Evolutionary conservation across 2,113 vertebrate genomes (phyloP), one percentile per base, ranked within the genome.

Genomic region (Monarcha castaneiventris): DNA sequence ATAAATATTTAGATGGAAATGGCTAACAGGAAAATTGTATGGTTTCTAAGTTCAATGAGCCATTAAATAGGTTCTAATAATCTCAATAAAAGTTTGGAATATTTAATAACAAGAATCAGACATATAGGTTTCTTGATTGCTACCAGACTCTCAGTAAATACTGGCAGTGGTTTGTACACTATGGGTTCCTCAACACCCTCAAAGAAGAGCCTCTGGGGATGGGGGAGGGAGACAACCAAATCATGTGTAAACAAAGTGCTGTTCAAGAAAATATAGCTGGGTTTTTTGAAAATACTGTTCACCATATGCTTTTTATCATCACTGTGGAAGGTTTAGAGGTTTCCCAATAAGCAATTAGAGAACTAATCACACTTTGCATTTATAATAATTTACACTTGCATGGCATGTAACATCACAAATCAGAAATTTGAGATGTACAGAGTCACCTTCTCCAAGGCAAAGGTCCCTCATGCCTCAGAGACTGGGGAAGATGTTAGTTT

Each of bases 61-160:
- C 90, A 94, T 94, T 94, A 96, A 96, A 97, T 96, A 84, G 54
- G 62, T 87, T 96, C 76, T 95, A 96, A 94, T 94, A 96, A 93
- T 95, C 73, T 94, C 90, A 94, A 39, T 93, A 90, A 75, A 93
- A 90, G 11, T 95, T 81, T 93, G 69, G 73, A 95, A 92, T 95
- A 92, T 94, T 96, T 94, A 95, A 92, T 93, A 94, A 97, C 1
- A 2, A 96, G 86, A 91, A 94, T 32, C 73, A 96, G 63, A 80
- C 59, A 52, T 79, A 73, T 71, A 90, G 49, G 76, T 93, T 95
- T 54, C 58, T 79, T 92, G 76, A 81, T 82, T 96, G 88, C 46
- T 84, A 44, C 61, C 86, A 96, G 82, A 69, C 49, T 92, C 52
- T 93, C 73, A n/a, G 88, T 90, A 95, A 96, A 87, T 87, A 84